Evolutionary conservation across 2,888 invertebrate species (phyloP), one percentile per base, ranked within the genome.

Genomic region (Parnassius apollo): DNA sequence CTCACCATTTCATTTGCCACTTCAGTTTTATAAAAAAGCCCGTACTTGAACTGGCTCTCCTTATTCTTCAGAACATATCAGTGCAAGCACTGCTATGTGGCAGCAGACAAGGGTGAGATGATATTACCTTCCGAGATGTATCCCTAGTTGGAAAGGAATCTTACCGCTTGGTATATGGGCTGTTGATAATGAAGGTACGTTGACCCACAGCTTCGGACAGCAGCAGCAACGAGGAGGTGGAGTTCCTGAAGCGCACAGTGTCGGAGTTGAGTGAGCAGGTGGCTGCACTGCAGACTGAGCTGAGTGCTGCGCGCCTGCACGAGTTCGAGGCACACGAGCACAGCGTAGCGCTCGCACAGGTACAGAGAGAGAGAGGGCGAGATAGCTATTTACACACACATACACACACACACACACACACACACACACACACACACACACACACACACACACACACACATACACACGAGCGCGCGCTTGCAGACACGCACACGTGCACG

Each of bases 271-370:
- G 94, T 67, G 82, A 85, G 51, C 94, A 94, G 77, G 87, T 95
- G 0, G 95, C 95, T 0, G 83, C 93, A 58, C 85, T 95, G 18
- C 95, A 95, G 80, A 93, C 95, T 0, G 95, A 95, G 73, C 83
- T 94, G 48, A 94, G 91, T 75, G 82, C 93, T 0, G 93, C 94
- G 0, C 92, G 93, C 54, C 87, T 95, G 50, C 93, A 93, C 58
- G 95, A 95, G 86, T 95, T 95, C 68, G 95, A 95, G 70, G 94
- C 95, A 0, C 94, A 94, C 48, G 95, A 95, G 75, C 91, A 93
- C 58, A 93, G 93, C 42, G 89, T 93, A 0, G 92, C 93, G 12
- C 72, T 93, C 11, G 83, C 91, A 8, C 93, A 93, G 87, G 93
- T 93, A 53, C 49, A 18, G 18, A 18, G 18, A 18, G 18, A 18